Conservation (phyloP, 2,888 invertebrate species). For the Chirona hameri region DNA sequence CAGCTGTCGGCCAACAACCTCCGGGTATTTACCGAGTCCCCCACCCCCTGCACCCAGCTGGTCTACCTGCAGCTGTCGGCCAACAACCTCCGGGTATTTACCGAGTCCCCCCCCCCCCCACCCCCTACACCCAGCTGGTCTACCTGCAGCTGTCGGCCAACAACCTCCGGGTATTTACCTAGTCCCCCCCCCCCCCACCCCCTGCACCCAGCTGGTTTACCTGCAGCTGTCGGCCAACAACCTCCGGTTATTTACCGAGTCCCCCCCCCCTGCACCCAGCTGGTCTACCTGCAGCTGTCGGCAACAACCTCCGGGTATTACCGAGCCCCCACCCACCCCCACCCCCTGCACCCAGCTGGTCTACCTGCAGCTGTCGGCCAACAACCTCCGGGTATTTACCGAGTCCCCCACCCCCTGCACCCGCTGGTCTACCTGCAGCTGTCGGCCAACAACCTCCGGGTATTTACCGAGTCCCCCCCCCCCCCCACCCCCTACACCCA, state of each 20-base stretch:
- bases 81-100: conserved; percentile 38
- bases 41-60: background rate
- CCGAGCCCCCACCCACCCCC: no score
- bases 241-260: conserved; percentile 35
- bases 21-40: background rate
- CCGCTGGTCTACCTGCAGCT: conserved; percentile 41
- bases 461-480: no score
- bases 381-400: conserved; percentile 38
- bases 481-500: no score
- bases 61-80: conserved; percentile 42
- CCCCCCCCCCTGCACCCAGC: background rate
- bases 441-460: conserved; percentile 37
- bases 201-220: conserved; percentile 58
- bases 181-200: no score
- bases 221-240: conserved; percentile 41
- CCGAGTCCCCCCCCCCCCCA: no score
- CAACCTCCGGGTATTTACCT: no score
- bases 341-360: conserved; percentile 60
- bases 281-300: conserved; percentile 42
- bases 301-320: conserved; percentile 39
- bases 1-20: no score
- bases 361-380: conserved; percentile 42
- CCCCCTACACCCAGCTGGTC: background rate
- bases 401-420: background rate
- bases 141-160: background rate